phyloP scores from a whole-genome alignment of 2,888 invertebrate genomes.

The Brassicogethes aeneus region DNA sequence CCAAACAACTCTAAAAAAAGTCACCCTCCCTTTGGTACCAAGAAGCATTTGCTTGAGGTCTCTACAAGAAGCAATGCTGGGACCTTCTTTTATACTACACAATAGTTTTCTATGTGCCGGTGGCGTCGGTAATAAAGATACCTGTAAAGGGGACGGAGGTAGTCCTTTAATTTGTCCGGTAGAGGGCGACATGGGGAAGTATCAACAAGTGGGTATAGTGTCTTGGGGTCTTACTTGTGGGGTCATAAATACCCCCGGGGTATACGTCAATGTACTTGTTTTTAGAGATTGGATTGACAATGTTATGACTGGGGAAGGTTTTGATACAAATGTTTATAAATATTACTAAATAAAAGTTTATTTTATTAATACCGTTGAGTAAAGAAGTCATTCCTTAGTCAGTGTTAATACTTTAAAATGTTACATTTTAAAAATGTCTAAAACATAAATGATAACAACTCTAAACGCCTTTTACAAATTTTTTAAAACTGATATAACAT shows the following conservation, averaged over 20 bases:
- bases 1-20: slow-evolving; percentile 60
- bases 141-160: slow-evolving; percentile 46
- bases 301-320: slow-evolving; percentile 40
- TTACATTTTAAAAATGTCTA: too few species aligned
- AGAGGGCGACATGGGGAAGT: slow-evolving; percentile 46
- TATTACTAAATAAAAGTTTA: slow-evolving; percentile 9
- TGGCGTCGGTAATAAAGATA: slow-evolving; percentile 49
- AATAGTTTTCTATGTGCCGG: slow-evolving; percentile 55
- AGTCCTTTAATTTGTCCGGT: slow-evolving; percentile 58
- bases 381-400: too few species aligned
- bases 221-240: slow-evolving; percentile 88
- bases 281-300: slow-evolving; percentile 66
- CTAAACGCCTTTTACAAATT: too few species aligned
- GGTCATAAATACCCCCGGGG: slow-evolving; percentile 56
- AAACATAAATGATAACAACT: too few species aligned
- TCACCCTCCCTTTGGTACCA: slow-evolving; percentile 57
- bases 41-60: slow-evolving; percentile 48
- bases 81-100: slow-evolving; percentile 53
- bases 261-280: slow-evolving; percentile 63
- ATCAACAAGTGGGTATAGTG: slow-evolving; percentile 68
- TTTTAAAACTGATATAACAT: too few species aligned
- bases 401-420: too few species aligned
- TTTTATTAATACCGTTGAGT: background rate
- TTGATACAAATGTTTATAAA: slow-evolving; percentile 18
- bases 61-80: slow-evolving; percentile 54